Percentiles rank a stretch among this genome's conserved stretches.
Conservation (phyloP, 2,888 invertebrate genomes). For the Clivina fossor region DNA sequence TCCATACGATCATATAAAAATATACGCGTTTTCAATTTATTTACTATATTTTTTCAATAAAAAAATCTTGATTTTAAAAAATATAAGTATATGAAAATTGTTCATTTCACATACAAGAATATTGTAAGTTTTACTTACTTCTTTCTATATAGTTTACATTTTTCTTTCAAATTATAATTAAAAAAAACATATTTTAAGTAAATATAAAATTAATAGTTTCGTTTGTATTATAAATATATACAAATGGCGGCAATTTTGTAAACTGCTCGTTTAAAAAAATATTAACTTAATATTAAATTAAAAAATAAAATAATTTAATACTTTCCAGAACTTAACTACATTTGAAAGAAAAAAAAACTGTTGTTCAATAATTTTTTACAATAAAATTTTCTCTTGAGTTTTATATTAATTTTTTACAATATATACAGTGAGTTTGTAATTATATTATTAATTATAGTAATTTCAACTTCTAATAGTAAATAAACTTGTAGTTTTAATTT, state of each 20-base stretch:
- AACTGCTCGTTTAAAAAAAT: no score
- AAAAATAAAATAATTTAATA: conserved; percentile 27
- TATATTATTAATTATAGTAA: no score
- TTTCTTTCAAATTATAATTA: background rate
- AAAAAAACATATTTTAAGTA: conserved; percentile 7
- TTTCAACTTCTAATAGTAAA: background rate
- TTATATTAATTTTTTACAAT: background rate
- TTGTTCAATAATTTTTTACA: background rate
- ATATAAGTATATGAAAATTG: conserved; percentile 15
- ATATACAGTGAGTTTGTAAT: no score
- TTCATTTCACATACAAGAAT: background rate
- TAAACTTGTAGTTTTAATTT: background rate
- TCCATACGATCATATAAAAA: conserved; percentile 21
- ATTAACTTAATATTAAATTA: conserved; percentile 21
- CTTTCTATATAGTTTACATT: conserved; percentile 1
- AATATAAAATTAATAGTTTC: background rate
- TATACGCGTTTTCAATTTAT: conserved; percentile 8
- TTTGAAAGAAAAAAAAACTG: background rate
- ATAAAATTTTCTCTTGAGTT: background rate
- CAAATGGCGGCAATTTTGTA: conserved; percentile 27
- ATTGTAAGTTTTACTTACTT: conserved; percentile 26
- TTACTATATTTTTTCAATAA: background rate
- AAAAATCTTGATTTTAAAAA: conserved; percentile 1
- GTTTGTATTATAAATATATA: conserved; percentile 17
- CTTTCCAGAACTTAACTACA: conserved; percentile 4